Conservation (phyloP, 2,113 vertebrate genomes). For the Brachionichthys hirsutus region DNA sequence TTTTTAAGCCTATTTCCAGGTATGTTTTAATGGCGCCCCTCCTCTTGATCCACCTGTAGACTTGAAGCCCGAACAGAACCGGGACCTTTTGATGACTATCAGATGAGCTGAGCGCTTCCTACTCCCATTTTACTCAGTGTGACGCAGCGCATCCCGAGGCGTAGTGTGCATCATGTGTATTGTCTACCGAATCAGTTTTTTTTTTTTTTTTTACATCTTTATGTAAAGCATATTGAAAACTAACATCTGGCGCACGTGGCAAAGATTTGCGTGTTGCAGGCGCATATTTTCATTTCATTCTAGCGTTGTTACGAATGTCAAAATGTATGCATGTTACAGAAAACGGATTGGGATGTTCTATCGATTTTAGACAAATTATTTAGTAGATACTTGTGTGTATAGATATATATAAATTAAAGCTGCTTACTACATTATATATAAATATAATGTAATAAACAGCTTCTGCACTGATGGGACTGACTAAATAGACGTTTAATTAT, state of each 20-base stretch:
- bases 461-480: conserved; percentile 22
- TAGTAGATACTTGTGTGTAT: conserved; percentile 4
- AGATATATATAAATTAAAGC: too few relatives aligned
- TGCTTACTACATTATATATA: too few relatives aligned
- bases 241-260: conserved; percentile 14
- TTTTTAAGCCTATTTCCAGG: too few relatives aligned
- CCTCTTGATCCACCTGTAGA: conserved; percentile 6
- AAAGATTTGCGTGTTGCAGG: conserved; percentile 7
- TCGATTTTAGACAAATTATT: conserved; percentile 1
- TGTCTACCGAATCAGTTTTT: background rate
- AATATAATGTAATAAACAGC: too few relatives aligned
- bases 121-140: too few relatives aligned
- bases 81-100: background rate
- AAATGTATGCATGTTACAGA: background rate
- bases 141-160: conserved; percentile 1
- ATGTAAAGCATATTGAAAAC: background rate
- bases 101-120: too few relatives aligned
- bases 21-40: background rate
- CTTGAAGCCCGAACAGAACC: background rate
- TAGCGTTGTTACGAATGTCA: background rate
- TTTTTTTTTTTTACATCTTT: background rate
- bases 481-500: background rate
- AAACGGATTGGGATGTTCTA: background rate
- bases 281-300: background rate
- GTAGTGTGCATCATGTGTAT: conserved; percentile 38